Evolutionary conservation across 2,113 vertebrate genomes (phyloP).

Genomic region (Albula glossodonta): DNA sequence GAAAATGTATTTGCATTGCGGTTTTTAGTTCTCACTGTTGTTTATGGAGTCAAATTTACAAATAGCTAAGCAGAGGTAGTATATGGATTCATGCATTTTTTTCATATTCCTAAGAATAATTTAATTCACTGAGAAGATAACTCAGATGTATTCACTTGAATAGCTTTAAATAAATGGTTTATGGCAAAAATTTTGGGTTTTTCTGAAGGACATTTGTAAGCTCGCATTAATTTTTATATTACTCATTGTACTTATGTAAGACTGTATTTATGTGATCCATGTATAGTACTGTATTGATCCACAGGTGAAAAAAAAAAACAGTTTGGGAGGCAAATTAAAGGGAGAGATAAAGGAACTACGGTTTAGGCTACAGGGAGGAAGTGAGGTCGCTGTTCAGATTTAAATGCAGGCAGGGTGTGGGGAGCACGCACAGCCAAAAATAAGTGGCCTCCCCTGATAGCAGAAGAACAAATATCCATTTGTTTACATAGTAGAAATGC

Average conservation of each 20-base stretch:
- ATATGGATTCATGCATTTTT: neutral
- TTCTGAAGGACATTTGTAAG: neutral
- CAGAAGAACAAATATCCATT: neutral
- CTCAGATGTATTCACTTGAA: neutral
- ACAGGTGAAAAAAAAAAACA: neutral
- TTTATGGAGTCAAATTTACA: neutral
- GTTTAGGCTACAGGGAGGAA: neutral
- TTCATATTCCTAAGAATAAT: neutral
- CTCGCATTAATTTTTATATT: too few relatives aligned
- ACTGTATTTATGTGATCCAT: neutral
- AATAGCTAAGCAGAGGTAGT: neutral
- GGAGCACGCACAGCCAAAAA: neutral
- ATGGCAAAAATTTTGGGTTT: too few relatives aligned
- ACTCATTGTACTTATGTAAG: too few relatives aligned
- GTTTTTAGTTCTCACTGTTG: neutral
- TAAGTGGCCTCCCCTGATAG: neutral
- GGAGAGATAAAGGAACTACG: neutral
- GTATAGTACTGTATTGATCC: neutral
- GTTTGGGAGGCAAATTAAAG: neutral
- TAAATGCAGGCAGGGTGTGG: neutral
- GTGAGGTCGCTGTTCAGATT: neutral
- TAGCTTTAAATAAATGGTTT: neutral
- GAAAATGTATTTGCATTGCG: neutral
- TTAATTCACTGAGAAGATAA: neutral
- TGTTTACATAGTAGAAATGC: neutral